Conservation (phyloP, 2,797 vertebrate genomes). For the Heliangelus exortis region DNA sequence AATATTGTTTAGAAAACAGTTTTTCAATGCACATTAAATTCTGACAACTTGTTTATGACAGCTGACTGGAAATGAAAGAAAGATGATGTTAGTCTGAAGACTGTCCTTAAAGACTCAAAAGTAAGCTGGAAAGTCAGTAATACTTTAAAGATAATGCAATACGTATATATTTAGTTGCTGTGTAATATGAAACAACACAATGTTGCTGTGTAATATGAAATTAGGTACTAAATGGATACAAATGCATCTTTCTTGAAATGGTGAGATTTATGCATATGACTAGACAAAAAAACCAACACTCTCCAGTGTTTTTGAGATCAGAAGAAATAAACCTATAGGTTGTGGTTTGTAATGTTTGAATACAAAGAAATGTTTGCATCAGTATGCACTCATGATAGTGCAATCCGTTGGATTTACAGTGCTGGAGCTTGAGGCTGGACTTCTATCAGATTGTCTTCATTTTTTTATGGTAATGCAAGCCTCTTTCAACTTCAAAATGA, state of each 20-base stretch:
- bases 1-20: not conserved
- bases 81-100: not conserved
- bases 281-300: not conserved
- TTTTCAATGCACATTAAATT: not conserved
- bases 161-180: too few relatives aligned
- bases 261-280: not conserved
- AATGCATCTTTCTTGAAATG: not conserved
- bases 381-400: rapidly evolving
- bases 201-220: too few relatives aligned
- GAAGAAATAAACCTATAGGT: not conserved
- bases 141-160: not conserved
- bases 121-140: not conserved
- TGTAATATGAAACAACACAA: too few relatives aligned
- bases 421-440: not conserved
- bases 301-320: not conserved
- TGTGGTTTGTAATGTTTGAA: not conserved
- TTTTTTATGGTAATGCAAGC: not conserved
- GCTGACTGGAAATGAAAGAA: not conserved
- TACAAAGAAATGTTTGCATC: not conserved
- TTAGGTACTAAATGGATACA: not conserved
- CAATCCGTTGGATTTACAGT: not conserved
- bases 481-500: not conserved
- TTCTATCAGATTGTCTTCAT: not conserved
- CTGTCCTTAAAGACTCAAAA: not conserved
- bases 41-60: not conserved